A percentile compares a stretch with the other conserved stretches of the same genome.
These are phyloP conservation scores for Protosalanx chinensis DNA, from an alignment of 2,797 vertebrate species.

Conservation along the genomic window DNA sequence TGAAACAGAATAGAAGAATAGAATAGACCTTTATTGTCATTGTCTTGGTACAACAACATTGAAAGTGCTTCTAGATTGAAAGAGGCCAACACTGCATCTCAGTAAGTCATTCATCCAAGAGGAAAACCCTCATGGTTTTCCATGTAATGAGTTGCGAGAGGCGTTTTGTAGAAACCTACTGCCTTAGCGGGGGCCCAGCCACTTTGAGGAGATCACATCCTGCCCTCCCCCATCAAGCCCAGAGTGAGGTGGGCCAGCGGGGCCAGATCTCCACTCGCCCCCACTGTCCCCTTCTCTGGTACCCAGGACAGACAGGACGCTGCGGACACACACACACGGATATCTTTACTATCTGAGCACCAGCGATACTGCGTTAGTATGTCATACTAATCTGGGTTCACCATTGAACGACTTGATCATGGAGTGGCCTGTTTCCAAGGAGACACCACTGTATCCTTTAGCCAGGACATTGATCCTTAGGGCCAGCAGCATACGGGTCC, in stretches of 20 bases:
- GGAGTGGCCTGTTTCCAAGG: slow-evolving; percentile 78
- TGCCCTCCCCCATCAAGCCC: slow-evolving; percentile 86
- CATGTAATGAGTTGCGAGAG: neutral
- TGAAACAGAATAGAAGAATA: no score
- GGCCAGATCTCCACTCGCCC: slow-evolving; percentile 86
- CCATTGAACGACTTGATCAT: slow-evolving; percentile 84
- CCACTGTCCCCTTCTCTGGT: slow-evolving; percentile 87
- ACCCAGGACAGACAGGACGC: slow-evolving; percentile 85
- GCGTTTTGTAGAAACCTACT: slow-evolving; percentile 64
- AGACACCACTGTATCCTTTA: slow-evolving; percentile 87
- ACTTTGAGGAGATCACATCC: slow-evolving; percentile 91
- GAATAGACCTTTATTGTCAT: no score
- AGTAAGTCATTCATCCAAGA: slow-evolving; percentile 3
- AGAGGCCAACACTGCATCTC: slow-evolving; percentile 9
- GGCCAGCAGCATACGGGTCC: slow-evolving; percentile 84
- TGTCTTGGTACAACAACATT: no score
- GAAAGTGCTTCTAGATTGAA: no score
- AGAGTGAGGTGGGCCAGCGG: slow-evolving; percentile 86
- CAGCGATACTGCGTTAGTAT: neutral
- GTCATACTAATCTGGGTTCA: slow-evolving; percentile 48
- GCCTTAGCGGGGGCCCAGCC: slow-evolving; percentile 90
- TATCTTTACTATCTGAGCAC: neutral
- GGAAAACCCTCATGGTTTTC: neutral
- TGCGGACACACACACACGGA: slow-evolving; percentile 42
- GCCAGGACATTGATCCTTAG: slow-evolving; percentile 87